Evolutionary conservation across 2,888 invertebrate species (phyloP), one percentile per base, ranked within the genome.

Genomic region (Blastobasis adustella): DNA sequence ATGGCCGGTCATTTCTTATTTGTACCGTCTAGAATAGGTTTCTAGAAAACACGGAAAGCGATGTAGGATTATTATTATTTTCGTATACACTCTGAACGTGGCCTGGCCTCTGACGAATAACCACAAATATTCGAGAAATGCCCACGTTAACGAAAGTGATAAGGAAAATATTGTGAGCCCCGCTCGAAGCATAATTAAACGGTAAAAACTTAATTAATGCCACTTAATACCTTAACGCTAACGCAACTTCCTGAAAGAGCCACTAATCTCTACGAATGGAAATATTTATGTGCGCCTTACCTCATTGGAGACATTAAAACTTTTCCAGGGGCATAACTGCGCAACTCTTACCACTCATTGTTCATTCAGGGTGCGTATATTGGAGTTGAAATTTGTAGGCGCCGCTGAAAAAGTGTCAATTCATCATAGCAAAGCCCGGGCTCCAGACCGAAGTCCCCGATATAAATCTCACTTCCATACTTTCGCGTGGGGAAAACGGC

Each of bases 401-500:
- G 70, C 71, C 74, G 71, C 81, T 86, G 83, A 86, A 87, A 87
- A 86, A 87, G 86, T 85, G 85, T 81, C 86, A 86, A 87, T 88
- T 87, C 88, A 88, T 88, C 88, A 88, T 88, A 81, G 79, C 69
- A 86, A 85, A 86, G 86, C 85, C 76, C 73, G 74, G 79, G 83
- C 82, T 81, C 78, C 78, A 80, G 82, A 74, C 73, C 82, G 79
- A 77, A 83, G 87, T 84, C 86, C 82, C 84, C 76, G 71, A 65
- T 67, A 88, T 89, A 89, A 89, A 89, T 89, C 89, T 88, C 80
- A 84, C 88, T 89, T 84, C 83, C 84, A 86, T 88, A 87, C 89
- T 87, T 84, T 83, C 81, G 82, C 85, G 84, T 78, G 82, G 83
- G 85, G 86, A 83, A 79, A 82, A 80, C 84, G 86, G 82, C 82